Evolutionary conservation across 2,113 vertebrate species (phyloP).

Genomic region (Climacteris rufus): DNA sequence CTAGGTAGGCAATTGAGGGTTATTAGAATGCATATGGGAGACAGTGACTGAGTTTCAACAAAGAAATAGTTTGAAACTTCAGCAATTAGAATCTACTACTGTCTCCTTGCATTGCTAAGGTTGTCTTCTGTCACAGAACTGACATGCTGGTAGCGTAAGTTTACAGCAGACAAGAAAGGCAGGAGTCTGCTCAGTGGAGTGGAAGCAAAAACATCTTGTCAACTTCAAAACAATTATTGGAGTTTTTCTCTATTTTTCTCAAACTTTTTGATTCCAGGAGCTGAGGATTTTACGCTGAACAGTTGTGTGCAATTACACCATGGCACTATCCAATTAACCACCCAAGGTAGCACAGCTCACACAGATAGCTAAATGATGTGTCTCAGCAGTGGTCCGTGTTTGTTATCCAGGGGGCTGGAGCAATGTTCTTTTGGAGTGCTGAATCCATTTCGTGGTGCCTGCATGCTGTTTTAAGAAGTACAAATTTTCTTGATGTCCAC

Average conservation of each 20-base stretch:
- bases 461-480: neutral
- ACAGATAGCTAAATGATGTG: neutral
- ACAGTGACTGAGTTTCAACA: neutral
- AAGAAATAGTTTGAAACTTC: neutral
- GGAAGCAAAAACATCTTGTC: neutral
- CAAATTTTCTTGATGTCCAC: neutral
- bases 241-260: neutral
- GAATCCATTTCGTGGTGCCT: neutral
- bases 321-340: constrained; percentile 22
- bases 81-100: neutral
- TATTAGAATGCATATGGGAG: neutral
- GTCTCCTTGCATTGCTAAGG: neutral
- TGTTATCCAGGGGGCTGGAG: neutral
- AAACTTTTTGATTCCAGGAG: neutral
- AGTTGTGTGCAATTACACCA: neutral
- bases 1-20: neutral
- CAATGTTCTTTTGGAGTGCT: neutral
- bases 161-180: neutral
- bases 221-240: neutral
- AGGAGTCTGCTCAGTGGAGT: neutral
- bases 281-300: neutral
- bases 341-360: neutral
- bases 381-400: neutral
- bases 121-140: neutral
- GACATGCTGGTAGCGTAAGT: neutral